A percentile compares a stretch with the other conserved stretches of the same genome.
phyloP scores from a whole-genome alignment of 2,113 vertebrate genomes.

The Limnothrissa miodon region DNA sequence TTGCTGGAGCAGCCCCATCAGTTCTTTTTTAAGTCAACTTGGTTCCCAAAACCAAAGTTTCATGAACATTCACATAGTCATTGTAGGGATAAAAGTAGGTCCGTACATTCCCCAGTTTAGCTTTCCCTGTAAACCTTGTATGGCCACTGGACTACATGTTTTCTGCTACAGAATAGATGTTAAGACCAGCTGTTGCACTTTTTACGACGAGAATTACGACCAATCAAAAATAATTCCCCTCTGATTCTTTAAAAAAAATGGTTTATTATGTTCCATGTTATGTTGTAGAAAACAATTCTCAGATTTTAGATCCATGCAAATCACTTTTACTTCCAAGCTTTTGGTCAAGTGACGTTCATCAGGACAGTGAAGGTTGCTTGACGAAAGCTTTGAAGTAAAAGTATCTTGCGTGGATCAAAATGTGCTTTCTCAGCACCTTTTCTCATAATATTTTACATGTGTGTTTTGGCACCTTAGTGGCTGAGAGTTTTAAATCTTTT shows the following conservation, averaged over 20 bases:
- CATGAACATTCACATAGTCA: too few species aligned
- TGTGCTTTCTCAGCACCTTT: too few species aligned
- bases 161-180: background rate
- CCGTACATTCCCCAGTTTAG: background rate
- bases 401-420: too few species aligned
- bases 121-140: background rate
- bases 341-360: too few species aligned
- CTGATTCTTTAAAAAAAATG: background rate
- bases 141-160: background rate
- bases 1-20: background rate
- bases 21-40: background rate
- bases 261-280: background rate
- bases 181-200: constrained; percentile 43
- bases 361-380: too few species aligned
- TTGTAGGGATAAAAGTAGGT: background rate
- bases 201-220: constrained; percentile 45
- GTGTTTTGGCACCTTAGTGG: too few species aligned
- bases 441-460: too few species aligned
- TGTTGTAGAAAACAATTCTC: too few species aligned
- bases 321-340: too few species aligned
- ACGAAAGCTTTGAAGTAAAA: too few species aligned
- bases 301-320: too few species aligned
- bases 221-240: background rate
- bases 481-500: too few species aligned
- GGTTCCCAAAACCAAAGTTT: background rate